Evolutionary conservation across 2,888 invertebrate genomes (phyloP).

Genomic region (Portevinia maculata): DNA sequence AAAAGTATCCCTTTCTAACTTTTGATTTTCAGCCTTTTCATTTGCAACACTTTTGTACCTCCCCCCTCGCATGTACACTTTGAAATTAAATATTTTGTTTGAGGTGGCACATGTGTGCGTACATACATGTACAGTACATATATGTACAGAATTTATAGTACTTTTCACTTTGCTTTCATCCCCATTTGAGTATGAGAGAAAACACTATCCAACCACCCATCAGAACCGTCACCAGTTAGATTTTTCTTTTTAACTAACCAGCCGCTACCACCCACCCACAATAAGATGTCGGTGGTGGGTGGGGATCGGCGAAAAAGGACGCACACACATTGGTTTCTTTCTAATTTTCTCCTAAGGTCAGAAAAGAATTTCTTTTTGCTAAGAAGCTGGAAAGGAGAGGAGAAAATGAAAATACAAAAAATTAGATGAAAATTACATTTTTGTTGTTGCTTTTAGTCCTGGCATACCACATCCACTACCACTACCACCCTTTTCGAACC

Average conservation of each 20-base stretch:
- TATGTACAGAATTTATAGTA: constrained; percentile 60
- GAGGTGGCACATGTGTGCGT: neutral
- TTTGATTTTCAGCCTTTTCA: constrained; percentile 55
- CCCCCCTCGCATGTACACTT: constrained; percentile 19
- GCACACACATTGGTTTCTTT: constrained; percentile 75
- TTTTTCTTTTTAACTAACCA: constrained; percentile 71
- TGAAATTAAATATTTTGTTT: constrained; percentile 49
- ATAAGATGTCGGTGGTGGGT: no score
- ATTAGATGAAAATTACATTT: constrained; percentile 82
- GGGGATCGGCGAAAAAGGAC: constrained; percentile 5
- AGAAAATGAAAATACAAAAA: constrained; percentile 71
- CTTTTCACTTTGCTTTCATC: constrained; percentile 54
- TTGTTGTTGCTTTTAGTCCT: constrained; percentile 77
- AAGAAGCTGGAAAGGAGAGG: constrained; percentile 78
- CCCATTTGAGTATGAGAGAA: constrained; percentile 46
- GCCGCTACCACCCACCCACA: constrained; percentile 45
- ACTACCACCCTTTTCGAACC: constrained; percentile 69
- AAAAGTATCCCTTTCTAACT: constrained; percentile 36
- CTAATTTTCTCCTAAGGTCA: constrained; percentile 79
- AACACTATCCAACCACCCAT: constrained; percentile 35
- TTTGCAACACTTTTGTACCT: constrained; percentile 54
- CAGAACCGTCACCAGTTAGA: constrained; percentile 64
- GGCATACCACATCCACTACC: constrained; percentile 49
- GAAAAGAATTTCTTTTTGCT: constrained; percentile 43
- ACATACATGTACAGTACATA: neutral